phyloP scores from a whole-genome alignment of 2,888 invertebrate species.

The Eudasyphora cyanicolor region DNA sequence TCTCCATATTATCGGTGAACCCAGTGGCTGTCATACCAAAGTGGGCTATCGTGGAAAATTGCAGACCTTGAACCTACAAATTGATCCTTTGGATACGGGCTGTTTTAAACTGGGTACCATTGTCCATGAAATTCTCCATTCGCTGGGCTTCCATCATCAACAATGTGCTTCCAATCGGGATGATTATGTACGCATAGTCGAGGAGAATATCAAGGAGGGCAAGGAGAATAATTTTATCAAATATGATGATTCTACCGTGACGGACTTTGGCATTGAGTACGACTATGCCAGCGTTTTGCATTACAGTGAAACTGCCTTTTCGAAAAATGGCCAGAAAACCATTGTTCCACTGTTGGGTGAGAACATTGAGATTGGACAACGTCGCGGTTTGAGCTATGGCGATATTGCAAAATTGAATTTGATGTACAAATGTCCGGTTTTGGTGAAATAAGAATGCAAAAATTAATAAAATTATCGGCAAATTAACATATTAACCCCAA shows the following conservation, averaged over 20 bases:
- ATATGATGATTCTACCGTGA: conserved; percentile 81
- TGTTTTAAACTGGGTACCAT: conserved; percentile 81
- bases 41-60: conserved; percentile 83
- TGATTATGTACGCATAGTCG: conserved; percentile 83
- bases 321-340: conserved; percentile 85
- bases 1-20: conserved; percentile 66
- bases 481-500: too few relatives aligned
- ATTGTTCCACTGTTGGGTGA: conserved; percentile 81
- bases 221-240: conserved; percentile 86
- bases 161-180: conserved; percentile 88
- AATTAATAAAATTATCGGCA: too few relatives aligned
- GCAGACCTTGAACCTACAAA: conserved; percentile 71
- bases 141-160: conserved; percentile 89
- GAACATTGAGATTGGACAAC: conserved; percentile 70
- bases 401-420: conserved; percentile 64
- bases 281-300: conserved; percentile 91
- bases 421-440: conserved; percentile 68
- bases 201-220: conserved; percentile 80
- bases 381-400: conserved; percentile 65
- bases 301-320: conserved; percentile 87
- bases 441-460: too few relatives aligned
- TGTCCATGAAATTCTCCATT: conserved; percentile 89
- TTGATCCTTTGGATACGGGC: conserved; percentile 68
- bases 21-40: conserved; percentile 87
- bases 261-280: conserved; percentile 85